Evolutionary conservation across 2,888 invertebrate genomes (phyloP).

Genomic region (Eutolmus rufibarbis): DNA sequence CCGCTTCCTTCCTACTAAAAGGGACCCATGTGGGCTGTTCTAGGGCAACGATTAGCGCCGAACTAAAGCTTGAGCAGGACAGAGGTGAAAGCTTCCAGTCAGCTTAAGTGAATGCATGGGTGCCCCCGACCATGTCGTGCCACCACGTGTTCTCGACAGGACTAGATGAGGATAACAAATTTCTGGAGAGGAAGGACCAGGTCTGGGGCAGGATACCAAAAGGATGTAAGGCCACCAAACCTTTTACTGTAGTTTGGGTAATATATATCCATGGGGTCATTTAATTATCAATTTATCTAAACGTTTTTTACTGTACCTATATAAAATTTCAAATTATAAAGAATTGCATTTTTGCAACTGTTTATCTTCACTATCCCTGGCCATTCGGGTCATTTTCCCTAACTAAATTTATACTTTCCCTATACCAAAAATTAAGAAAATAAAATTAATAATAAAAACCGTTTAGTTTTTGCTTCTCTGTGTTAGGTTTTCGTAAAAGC

Average conservation of each 20-base stretch:
- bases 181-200: neutral
- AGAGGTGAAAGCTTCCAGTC: neutral
- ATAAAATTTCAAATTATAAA: no score
- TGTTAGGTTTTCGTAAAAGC: no score
- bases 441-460: no score
- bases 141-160: slow-evolving; percentile 41
- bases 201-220: neutral
- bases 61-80: neutral
- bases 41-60: neutral
- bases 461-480: no score
- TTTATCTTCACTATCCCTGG: no score
- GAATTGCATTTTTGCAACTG: no score
- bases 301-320: no score
- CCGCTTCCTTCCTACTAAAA: neutral
- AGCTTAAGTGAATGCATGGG: neutral
- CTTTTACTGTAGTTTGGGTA: neutral
- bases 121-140: neutral
- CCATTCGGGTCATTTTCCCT: no score
- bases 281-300: neutral
- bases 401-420: no score
- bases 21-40: neutral
- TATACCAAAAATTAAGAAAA: no score
- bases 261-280: neutral
- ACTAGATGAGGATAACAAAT: slow-evolving; percentile 30
- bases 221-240: neutral